Evolutionary conservation across 2,797 vertebrate genomes (phyloP).

Genomic region (Setipinna tenuifilis): DNA sequence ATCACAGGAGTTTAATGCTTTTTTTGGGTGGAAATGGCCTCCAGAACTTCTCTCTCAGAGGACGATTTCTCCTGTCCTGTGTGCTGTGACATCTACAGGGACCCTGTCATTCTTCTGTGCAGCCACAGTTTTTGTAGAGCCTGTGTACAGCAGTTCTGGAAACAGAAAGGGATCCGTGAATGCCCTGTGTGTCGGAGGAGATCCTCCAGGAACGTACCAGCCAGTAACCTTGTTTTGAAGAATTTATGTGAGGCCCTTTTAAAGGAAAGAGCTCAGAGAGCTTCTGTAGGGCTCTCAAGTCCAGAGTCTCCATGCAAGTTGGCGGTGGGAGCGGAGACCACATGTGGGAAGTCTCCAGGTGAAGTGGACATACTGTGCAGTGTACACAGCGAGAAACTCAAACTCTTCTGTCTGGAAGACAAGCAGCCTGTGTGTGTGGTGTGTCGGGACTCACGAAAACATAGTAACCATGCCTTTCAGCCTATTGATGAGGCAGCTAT

Average conservation of each 20-base stretch:
- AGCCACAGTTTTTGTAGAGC: conserved; percentile 35
- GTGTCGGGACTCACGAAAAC: conserved; percentile 25
- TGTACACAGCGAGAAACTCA: conserved; percentile 19
- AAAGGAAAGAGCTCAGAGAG: not conserved
- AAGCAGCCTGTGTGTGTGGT: conserved; percentile 29
- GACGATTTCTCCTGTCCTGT: conserved; percentile 40
- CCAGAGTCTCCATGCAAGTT: not conserved
- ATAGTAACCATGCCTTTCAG: conserved; percentile 31
- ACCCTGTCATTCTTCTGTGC: conserved; percentile 30
- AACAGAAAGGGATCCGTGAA: not conserved
- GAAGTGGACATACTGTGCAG: not conserved
- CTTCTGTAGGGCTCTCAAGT: not conserved
- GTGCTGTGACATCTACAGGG: conserved; percentile 29
- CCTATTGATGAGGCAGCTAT: conserved; percentile 25
- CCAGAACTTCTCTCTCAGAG: not conserved
- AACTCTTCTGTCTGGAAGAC: conserved; percentile 41
- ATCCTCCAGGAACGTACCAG: not conserved
- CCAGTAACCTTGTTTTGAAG: conserved; percentile 20
- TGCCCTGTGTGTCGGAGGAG: conserved; percentile 34
- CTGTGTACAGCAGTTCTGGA: conserved; percentile 29
- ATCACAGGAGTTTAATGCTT: not conserved
- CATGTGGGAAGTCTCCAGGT: not conserved
- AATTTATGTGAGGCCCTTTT: conserved; percentile 18
- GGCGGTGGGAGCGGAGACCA: not conserved
- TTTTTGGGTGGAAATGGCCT: not conserved